Conservation (phyloP, 35 echinoderm and acorn worm species). For the Anneissia japonica region DNA sequence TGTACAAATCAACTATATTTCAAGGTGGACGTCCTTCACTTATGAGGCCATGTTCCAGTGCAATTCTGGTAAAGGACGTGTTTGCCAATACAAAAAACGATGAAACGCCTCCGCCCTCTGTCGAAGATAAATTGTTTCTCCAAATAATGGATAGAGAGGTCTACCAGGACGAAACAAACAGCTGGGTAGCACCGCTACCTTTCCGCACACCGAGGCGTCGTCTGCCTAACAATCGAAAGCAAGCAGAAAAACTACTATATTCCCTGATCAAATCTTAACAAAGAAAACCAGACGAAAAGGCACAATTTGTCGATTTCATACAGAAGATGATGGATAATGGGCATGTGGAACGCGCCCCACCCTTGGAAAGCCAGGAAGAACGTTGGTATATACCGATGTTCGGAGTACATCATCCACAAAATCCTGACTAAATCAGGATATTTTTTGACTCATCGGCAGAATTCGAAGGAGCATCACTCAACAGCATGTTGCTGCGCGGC, state of each 20-base stretch:
- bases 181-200: conserved; percentile 39
- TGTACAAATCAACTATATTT: neutral
- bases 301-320: conserved; percentile 39
- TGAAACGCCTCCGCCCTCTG: conserved; percentile 9
- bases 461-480: conserved; percentile 41
- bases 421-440: conserved; percentile 15
- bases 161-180: neutral
- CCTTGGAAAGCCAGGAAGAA: neutral
- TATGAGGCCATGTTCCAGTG: neutral
- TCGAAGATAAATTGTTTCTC: conserved; percentile 21
- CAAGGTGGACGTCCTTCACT: neutral
- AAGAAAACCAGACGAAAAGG: conserved; percentile 11
- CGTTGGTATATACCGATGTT: conserved; percentile 54
- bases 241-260: conserved; percentile 12
- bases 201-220: neutral
- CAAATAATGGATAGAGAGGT: conserved; percentile 21
- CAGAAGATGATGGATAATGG: conserved; percentile 32
- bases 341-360: conserved; percentile 14
- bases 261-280: conserved; percentile 8
- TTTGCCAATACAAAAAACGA: conserved; percentile 3
- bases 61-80: neutral
- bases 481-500: conserved; percentile 20
- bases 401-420: conserved; percentile 31
- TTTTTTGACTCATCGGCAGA: conserved; percentile 24
- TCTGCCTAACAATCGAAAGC: conserved; percentile 12